These are phyloP conservation scores for Tipula helvola DNA, from an alignment of 2,888 invertebrate species.

Conservation along the genomic window DNA sequence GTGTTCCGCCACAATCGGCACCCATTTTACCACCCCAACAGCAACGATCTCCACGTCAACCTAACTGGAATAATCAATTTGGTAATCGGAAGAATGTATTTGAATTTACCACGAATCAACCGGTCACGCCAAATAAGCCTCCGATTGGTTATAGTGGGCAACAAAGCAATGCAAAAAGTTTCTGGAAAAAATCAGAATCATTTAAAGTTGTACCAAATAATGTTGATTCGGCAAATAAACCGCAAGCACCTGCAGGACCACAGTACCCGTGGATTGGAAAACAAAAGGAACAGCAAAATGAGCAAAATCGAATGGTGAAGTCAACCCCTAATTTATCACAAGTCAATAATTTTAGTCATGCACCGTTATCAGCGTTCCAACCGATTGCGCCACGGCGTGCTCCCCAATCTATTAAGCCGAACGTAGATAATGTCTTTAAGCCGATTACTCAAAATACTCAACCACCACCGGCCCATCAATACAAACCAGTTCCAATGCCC, in stretches of 20 bases:
- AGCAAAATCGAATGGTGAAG: conserved; percentile 24
- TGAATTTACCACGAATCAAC: conserved; percentile 39
- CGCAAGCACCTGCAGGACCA: conserved; percentile 29
- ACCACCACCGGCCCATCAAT: neutral
- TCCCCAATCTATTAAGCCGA: conserved; percentile 25
- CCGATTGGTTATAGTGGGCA: conserved; percentile 31
- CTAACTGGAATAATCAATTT: conserved; percentile 70
- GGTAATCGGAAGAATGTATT: conserved; percentile 73
- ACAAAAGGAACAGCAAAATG: conserved; percentile 23
- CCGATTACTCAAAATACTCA: neutral
- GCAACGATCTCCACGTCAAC: conserved; percentile 13
- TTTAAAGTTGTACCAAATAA: conserved; percentile 1
- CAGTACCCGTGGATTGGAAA: conserved; percentile 37
- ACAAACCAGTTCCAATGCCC: conserved; percentile 15
- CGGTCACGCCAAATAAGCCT: neutral
- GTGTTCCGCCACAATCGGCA: neutral
- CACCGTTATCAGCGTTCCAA: conserved; percentile 63
- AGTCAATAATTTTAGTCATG: conserved; percentile 63
- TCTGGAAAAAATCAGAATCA: conserved; percentile 48
- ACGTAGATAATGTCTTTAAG: conserved; percentile 16
- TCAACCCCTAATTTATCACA: conserved; percentile 42
- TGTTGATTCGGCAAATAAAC: neutral
- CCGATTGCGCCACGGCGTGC: conserved; percentile 36
- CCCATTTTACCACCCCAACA: neutral
- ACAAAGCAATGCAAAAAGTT: conserved; percentile 41